Percentiles rank a stretch among this genome's conserved stretches.
Conservation (phyloP, 2,797 vertebrate species). For the Cichlasoma orientale region DNA sequence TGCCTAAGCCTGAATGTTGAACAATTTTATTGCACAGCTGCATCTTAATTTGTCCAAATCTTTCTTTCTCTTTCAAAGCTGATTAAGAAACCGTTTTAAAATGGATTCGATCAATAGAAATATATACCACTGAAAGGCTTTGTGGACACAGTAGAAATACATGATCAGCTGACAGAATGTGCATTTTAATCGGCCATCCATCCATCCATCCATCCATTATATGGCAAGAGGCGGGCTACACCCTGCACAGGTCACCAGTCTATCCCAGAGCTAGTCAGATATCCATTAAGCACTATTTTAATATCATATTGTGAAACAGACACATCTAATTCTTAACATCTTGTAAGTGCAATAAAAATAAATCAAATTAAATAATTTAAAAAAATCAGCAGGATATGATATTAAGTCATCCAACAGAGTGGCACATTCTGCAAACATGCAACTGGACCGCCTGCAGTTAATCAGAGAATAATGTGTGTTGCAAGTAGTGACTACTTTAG, state of each 20-base stretch:
- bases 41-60: conserved; percentile 13
- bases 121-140: neutral
- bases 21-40: neutral
- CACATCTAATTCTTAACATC: neutral
- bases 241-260: neutral
- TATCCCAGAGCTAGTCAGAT: neutral
- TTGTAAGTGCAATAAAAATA: no score
- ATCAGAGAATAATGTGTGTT: no score
- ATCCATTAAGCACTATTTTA: neutral
- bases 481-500: neutral
- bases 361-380: no score
- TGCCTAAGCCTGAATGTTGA: neutral
- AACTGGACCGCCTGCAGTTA: no score
- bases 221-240: neutral
- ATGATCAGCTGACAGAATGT: neutral
- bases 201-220: neutral
- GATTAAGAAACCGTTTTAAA: neutral
- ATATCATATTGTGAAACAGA: neutral
- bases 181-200: neutral
- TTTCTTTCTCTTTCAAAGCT: neutral
- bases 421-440: neutral
- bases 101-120: conserved; percentile 5
- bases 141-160: neutral
- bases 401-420: neutral
- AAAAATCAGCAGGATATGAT: neutral